These are phyloP conservation scores for Anastrepha obliqua DNA, from an alignment of 1,140 invertebrate genomes.

Conservation along the genomic window DNA sequence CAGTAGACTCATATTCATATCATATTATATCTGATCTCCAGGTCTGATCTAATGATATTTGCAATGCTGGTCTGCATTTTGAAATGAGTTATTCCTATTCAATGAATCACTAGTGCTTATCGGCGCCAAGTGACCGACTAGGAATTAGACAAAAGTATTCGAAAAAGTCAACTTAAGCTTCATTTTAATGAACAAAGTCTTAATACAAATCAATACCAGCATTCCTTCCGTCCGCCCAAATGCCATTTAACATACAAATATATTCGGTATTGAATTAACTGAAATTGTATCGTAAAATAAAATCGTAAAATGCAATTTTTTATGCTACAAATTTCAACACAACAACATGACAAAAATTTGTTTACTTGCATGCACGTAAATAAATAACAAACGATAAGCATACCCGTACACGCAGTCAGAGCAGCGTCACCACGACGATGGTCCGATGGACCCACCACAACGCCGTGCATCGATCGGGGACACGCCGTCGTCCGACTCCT, in stretches of 20 bases:
- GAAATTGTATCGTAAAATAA: constrained; percentile 40
- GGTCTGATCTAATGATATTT: too few relatives aligned
- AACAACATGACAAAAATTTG: constrained; percentile 47
- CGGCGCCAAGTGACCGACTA: too few relatives aligned
- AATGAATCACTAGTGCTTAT: too few relatives aligned
- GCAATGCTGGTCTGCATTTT: too few relatives aligned
- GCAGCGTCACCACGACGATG: neutral
- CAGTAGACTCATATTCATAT: too few relatives aligned
- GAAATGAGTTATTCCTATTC: too few relatives aligned
- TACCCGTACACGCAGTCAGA: constrained; percentile 4
- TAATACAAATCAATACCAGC: too few relatives aligned
- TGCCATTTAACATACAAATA: constrained; percentile 24
- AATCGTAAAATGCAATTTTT: constrained; percentile 45
- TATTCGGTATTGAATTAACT: constrained; percentile 31
- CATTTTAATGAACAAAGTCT: too few relatives aligned
- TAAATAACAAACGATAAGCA: constrained; percentile 44
- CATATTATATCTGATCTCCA: too few relatives aligned
- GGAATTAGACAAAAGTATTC: too few relatives aligned
- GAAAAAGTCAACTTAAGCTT: too few relatives aligned
- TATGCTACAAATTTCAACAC: constrained; percentile 46
- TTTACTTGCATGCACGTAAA: constrained; percentile 38
- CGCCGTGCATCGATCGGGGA: neutral
- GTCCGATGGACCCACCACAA: constrained; percentile 35
- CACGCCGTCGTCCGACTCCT: neutral
- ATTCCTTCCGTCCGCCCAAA: neutral